Percentiles rank a stretch among this genome's conserved stretches.
Evolutionary conservation across 2,113 vertebrate species (phyloP).

Genomic region (Megaceryle torquata): DNA sequence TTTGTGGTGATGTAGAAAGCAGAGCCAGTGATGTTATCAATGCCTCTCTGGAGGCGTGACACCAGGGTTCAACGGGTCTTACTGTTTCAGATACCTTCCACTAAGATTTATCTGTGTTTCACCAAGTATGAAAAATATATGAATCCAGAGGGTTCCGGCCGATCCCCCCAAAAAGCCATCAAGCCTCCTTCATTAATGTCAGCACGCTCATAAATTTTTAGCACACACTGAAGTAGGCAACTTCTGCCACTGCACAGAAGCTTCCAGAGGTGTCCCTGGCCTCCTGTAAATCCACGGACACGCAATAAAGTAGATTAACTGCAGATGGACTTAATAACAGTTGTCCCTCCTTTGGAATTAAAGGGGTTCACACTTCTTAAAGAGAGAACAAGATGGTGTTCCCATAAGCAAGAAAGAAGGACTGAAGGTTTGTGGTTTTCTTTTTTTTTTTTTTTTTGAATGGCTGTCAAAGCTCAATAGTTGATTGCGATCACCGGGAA

Average conservation of each 20-base stretch:
- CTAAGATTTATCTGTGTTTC: conserved; percentile 74
- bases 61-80: conserved; percentile 11
- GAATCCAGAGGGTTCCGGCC: conserved; percentile 53
- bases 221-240: conserved; percentile 18
- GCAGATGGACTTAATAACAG: conserved; percentile 56
- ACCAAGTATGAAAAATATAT: conserved; percentile 62
- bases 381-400: not conserved
- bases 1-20: conserved; percentile 47
- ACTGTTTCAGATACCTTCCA: not conserved
- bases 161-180: conserved; percentile 12
- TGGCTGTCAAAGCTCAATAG: not conserved
- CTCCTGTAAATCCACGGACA: conserved; percentile 75
- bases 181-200: conserved; percentile 68
- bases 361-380: not conserved
- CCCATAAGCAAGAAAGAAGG: not conserved
- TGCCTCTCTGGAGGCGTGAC: conserved; percentile 20
- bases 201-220: conserved; percentile 64
- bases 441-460: not conserved
- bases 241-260: conserved; percentile 72
- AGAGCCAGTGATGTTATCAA: not conserved
- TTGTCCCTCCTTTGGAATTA: conserved; percentile 2
- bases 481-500: not conserved
- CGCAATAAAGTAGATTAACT: conserved; percentile 69
- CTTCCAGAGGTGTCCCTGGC: conserved; percentile 60
- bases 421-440: not conserved